Percentiles rank a stretch among this genome's conserved stretches.
Evolutionary conservation across 2,797 vertebrate genomes (phyloP).

Genomic region (Sus cebifrons): DNA sequence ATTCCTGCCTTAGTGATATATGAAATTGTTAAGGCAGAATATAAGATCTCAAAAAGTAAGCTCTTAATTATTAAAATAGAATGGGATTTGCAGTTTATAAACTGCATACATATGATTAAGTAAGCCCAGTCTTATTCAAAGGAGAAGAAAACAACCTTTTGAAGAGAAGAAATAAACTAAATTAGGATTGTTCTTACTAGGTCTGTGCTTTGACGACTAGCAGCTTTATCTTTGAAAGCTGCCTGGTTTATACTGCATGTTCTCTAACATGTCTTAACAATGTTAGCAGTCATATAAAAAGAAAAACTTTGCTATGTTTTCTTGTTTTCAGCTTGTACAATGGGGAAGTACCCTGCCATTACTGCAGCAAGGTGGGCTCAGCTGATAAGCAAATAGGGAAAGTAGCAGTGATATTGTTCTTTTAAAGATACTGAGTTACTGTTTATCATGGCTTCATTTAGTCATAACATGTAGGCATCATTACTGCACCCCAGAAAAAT

Average conservation of each 20-base stretch:
- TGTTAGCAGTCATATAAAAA: not conserved
- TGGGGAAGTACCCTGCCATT: not conserved
- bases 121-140: conserved; percentile 11
- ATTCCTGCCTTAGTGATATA: not conserved
- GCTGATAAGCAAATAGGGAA: not conserved
- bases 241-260: not conserved
- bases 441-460: not conserved
- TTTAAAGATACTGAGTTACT: not conserved
- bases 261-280: conserved; percentile 5
- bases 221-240: conserved; percentile 46
- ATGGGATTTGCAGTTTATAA: conserved; percentile 31
- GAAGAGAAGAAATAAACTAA: not conserved
- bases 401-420: not conserved
- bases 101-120: not conserved
- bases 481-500: not conserved
- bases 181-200: conserved; percentile 3
- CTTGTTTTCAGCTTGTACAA: not conserved
- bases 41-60: conserved; percentile 45
- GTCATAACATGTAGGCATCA: not conserved
- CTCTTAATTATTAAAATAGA: conserved; percentile 23
- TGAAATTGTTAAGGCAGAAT: conserved; percentile 35
- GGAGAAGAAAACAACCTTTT: conserved; percentile 9
- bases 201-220: not conserved
- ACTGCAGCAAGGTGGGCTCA: not conserved
- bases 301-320: not conserved